Conservation (phyloP, 1,140 invertebrate genomes). For the Drosophila suzukii region DNA sequence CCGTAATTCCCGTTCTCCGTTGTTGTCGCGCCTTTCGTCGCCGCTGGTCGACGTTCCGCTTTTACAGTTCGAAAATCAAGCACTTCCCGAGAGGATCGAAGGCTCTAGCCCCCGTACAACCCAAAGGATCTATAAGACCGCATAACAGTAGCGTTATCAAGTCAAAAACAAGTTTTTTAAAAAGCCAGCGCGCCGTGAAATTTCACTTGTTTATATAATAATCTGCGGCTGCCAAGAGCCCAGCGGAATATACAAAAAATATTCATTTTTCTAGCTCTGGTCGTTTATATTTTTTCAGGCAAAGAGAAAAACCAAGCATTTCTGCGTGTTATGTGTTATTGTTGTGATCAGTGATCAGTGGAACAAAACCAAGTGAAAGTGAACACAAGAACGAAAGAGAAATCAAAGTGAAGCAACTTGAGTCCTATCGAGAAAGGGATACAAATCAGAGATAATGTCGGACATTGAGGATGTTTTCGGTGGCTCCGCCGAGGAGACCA, state of each 20-base stretch:
- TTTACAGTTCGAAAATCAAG: conserved; percentile 64
- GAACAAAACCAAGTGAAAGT: conserved; percentile 71
- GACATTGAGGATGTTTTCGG: conserved; percentile 78
- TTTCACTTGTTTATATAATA: conserved; percentile 52
- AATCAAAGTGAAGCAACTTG: conserved; percentile 21
- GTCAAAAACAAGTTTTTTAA: conserved; percentile 23
- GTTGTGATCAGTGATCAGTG: conserved; percentile 56
- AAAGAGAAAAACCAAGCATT: conserved; percentile 34
- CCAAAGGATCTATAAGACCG: conserved; percentile 7
- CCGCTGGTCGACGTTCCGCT: conserved; percentile 45
- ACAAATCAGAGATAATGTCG: conserved; percentile 63
- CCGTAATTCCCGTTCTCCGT: conserved; percentile 58
- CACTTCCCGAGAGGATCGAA: conserved; percentile 51
- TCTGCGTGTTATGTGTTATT: conserved; percentile 50
- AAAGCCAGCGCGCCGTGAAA: conserved; percentile 34
- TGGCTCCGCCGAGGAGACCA: conserved; percentile 57
- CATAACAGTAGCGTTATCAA: conserved; percentile 6
- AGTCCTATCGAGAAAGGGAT: conserved; percentile 17
- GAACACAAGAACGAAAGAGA: conserved; percentile 38
- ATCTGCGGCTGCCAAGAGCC: conserved; percentile 44
- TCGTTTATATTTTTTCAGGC: conserved; percentile 45
- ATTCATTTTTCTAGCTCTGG: conserved; percentile 36
- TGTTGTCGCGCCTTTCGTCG: conserved; percentile 71
- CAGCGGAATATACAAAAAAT: conserved; percentile 41
- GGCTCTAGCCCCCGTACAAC: not conserved